Evolutionary conservation across 2,888 invertebrate genomes (phyloP), one percentile per base, ranked within the genome.

Genomic region (Gryllus longicercus): DNA sequence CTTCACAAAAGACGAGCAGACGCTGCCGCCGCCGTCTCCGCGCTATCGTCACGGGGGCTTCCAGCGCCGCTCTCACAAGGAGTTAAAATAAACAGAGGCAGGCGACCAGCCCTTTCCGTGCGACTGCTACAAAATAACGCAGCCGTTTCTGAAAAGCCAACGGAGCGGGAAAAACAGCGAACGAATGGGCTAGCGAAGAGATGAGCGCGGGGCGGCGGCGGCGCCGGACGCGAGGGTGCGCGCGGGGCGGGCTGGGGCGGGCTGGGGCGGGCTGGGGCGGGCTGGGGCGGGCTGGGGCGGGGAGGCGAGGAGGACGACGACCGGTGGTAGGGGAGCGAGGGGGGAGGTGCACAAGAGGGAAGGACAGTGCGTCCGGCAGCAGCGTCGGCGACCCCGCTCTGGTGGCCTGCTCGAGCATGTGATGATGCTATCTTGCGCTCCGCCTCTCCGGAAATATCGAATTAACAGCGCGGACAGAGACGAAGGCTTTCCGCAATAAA

Each of bases 381-480:
- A 63, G 14, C 63, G 63, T 14, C 63, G 63, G 38, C 38, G 38
- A 38, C 63, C 16, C 63, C 63, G n/a, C 63, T n/a, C n/a, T 63
- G 16, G 63, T 63, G 16, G 63, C 63, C 63, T n/a, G 63, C 76
- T 77, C 78, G 50, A 74, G 81, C 77, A 79, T 81, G 80, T 79
- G 80, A 77, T 75, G 75, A 77, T 82, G 78, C 80, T 80, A 80
- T 80, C 79, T 78, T 81, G 80, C 82, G 82, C 78, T 81, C 80
- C 76, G 81, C 80, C 81, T 82, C 81, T 78, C 81, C 81, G 80
- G 81, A 76, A 78, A 79, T 79, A 79, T 79, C 76, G 76, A 79
- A 79, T 79, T 79, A 79, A 51, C 79, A 63, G 79, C n/a, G 63
- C 63, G 63, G 63, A 63, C 63, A 63, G 63, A 63, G 63, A 63